phyloP scores from a whole-genome alignment of 2,113 vertebrate genomes.

The Labeo rohita region DNA sequence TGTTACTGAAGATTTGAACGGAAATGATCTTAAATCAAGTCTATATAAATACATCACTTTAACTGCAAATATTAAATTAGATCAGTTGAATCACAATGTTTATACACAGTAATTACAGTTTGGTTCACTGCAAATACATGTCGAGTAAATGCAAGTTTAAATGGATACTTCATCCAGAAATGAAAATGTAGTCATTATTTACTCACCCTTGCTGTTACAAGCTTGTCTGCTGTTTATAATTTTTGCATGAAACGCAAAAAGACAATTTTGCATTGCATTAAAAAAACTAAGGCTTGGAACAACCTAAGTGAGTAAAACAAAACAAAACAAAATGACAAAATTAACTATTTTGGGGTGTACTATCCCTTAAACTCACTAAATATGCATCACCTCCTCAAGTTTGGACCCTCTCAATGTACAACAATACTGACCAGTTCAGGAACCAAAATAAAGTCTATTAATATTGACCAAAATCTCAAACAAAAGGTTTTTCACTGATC shows the following conservation, averaged over 20 bases:
- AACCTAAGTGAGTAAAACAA: background rate
- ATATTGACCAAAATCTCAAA: background rate
- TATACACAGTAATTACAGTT: conserved; percentile 38
- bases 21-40: conserved; percentile 17
- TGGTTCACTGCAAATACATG: conserved; percentile 1
- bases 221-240: background rate
- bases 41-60: conserved; percentile 31
- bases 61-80: conserved; percentile 38
- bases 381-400: background rate
- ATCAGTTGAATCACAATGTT: conserved; percentile 10
- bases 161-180: background rate
- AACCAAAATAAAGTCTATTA: background rate
- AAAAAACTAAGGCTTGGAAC: background rate
- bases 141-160: background rate
- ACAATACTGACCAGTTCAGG: background rate
- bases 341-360: background rate
- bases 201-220: background rate
- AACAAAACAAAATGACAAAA: background rate
- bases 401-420: conserved; percentile 22
- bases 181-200: background rate
- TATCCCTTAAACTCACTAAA: background rate
- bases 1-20: conserved; percentile 4
- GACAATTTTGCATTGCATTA: background rate
- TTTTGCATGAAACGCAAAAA: background rate
- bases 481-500: background rate